Base-by-base conservation (phyloP, 2,888 invertebrate species). In the Microctonus brassicae region DNA sequence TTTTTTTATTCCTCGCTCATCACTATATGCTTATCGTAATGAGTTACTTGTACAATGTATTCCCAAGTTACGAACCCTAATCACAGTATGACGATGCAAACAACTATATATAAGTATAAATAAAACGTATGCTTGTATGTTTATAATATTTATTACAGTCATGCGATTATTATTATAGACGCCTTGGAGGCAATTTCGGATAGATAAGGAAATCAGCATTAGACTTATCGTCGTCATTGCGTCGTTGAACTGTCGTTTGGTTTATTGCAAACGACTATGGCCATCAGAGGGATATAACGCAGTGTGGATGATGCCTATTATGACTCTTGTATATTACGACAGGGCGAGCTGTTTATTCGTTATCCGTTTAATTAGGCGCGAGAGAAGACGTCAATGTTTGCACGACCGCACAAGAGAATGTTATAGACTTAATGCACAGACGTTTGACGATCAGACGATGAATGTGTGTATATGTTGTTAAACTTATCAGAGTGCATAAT, bases 361-460 rank as follows among this genome's bases (percentile, higher is more conserved):
- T 65, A 70, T 65, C 60, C 34, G 26, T 42, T 71, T 71, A 71
- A 71, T 71, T 71, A 66, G 70, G 34, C 34, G 36, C 63, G 26
- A 39, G 55, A 55, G 53, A n/a, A 53, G 57, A 63, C 57, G 57
- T 63, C 69, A 64, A 69, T 63, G 42, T 26, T 63, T 10, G 33
- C 20, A 33, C 22, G 6, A 33, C 39, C 13, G 39, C 39, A 39
- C 39, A 5, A 39, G 39, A n/a, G n/a, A 39, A 39, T 13, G 39
- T 39, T 39, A 39, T 13, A 39, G 39, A 39, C 39, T 13, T 39
- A n/a, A 39, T 39, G n/a, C 2, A n/a, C 39, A 13, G 0, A 39
- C 39, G n/a, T 39, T 39, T 39, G 39, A 39, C 39, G 39, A 13
- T 3, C n/a, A n/a, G 13, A 39, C 3, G n/a, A 39, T 39, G 0